Evolutionary conservation across 2,113 vertebrate genomes (phyloP), one percentile per base, ranked within the genome.

Genomic region (Actinemys pallida): DNA sequence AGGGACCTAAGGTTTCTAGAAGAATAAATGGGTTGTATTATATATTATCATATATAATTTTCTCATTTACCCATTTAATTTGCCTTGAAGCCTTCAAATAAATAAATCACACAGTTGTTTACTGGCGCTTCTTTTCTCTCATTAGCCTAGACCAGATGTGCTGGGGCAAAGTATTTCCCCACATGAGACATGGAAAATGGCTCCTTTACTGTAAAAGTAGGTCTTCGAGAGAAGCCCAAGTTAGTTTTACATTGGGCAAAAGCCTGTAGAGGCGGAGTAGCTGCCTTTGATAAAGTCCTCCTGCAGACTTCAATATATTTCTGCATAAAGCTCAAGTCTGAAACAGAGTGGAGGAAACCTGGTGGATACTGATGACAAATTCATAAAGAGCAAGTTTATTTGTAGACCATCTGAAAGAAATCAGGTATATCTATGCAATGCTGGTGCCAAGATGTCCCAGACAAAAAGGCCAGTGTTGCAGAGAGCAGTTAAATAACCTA

Each of bases 81-180:
- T 97, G 97, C 97, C 97, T 97, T 97, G 96, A 97, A 97, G 96
- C 96, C 96, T 96, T 97, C 96, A 96, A 97, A 96, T 96, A 97
- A 96, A 97, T 97, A 17, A 65, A 97, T 96, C 97, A 97, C 96
- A 92, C 96, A 96, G 96, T 97, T 97, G 96, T 97, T 96, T 97
- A 97, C 95, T 96, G 96, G 96, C 94, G 95, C 96, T 96, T 96
- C 95, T 93, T 95, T 95, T 94, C 83, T 97, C 96, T 96, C 97
- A 95, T 97, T 96, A 94, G 97, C 96, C 95, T 97, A 96, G 96
- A 97, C 97, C 97, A 97, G 96, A 97, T 94, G 95, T 90, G 94
- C 97, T 96, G 81, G 97, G 96, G 97, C 96, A 96, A 96, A 97
- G 96, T 95, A 93, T 95, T 97, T 96, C 91, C 92, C 93, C 1